Base-by-base conservation (phyloP, 2,888 invertebrate species). In the Magallana nippona region DNA sequence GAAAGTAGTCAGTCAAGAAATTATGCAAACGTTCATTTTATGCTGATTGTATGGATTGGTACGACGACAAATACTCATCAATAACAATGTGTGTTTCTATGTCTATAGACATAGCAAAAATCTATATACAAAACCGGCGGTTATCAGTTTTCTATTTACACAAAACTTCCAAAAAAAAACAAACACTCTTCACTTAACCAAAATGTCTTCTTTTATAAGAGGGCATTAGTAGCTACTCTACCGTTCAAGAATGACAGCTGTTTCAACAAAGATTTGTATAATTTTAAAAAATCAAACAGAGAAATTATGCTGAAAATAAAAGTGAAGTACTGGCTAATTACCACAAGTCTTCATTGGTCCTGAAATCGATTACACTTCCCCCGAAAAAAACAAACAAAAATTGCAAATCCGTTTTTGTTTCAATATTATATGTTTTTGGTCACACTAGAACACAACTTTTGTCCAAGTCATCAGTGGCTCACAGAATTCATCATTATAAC, bases 301-400 rank as follows among this genome's bases (percentile, higher is more conserved):
- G 44, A 44, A 44, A 44, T 44, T 44, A 44, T 44, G 44, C 44
- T 3, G 60, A n/a, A 60, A 60, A 60, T 10, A 60, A 19, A 60
- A 60, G n/a, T 19, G 15, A 71, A 71, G 71, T 22, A 22, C 32
- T 27, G 32, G 27, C 71, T 71, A 71, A 71, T 71, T 71, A 71
- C 71, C 71, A 27, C 71, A 71, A 3, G 71, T 71, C 71, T 22
- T 22, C 71, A 71, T 71, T 71, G 71, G 71, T 71, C 32, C 71
- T 32, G 22, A 5, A 27, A n/a, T 60, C 32, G 19, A 27, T 27
- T 13, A 44, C 44, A 71, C 15, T 71, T 15, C 27, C 32, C 71
- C 71, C 27, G 32, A 71, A 60, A 71, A 71, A 27, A 11, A 71
- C 32, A n/a, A 60, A 10, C 11, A 71, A 32, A 71, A 44, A 5